phyloP scores from a whole-genome alignment of 2,113 vertebrate genomes.

The Phaethornis superciliosus region DNA sequence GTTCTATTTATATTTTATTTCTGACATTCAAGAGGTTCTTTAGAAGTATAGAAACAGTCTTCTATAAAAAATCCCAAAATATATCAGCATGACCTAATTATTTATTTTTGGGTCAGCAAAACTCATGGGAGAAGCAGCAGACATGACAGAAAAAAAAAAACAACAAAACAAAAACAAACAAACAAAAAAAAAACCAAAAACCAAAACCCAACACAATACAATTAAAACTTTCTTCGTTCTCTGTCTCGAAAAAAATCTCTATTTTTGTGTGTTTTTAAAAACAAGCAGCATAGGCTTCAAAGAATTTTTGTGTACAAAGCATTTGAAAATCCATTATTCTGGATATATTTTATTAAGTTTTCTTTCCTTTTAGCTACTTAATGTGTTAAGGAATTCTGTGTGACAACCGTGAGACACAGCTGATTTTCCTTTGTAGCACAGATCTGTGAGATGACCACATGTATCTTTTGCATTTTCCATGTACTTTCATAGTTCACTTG shows the following conservation, averaged over 20 bases:
- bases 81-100: slow-evolving; percentile 2
- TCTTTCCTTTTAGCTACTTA: neutral
- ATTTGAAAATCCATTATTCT: neutral
- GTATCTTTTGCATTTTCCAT: neutral
- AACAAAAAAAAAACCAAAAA: neutral
- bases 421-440: neutral
- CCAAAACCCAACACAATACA: neutral
- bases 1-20: slow-evolving; percentile 49
- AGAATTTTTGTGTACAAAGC: neutral
- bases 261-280: neutral
- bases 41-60: slow-evolving; percentile 35
- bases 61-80: slow-evolving; percentile 49
- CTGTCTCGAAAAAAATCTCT: neutral
- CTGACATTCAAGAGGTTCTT: slow-evolving; percentile 19
- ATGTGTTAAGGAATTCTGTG: neutral
- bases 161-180: neutral
- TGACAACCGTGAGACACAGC: neutral
- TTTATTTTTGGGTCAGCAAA: slow-evolving; percentile 29
- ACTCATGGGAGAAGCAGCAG: neutral
- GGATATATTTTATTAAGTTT: neutral
- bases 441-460: neutral
- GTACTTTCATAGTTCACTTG: neutral
- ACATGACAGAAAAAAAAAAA: neutral
- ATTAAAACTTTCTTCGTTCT: neutral
- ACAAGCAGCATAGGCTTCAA: neutral